Conservation (phyloP, 1,140 invertebrate species). For the Calycopis cecrops region DNA sequence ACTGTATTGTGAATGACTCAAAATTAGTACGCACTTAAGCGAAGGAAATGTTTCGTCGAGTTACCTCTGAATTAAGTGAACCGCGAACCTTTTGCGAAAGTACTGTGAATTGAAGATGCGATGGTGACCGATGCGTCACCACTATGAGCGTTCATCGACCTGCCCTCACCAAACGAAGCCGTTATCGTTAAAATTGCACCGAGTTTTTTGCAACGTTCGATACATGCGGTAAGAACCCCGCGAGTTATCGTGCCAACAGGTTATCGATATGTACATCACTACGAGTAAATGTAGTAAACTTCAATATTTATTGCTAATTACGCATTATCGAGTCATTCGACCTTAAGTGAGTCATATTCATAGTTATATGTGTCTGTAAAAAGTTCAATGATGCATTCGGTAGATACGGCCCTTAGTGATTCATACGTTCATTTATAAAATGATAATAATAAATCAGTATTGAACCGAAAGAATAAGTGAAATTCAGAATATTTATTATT, state of each 20-base stretch:
- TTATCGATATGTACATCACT: neutral
- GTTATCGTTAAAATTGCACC: slow-evolving; percentile 46
- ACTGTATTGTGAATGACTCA: neutral
- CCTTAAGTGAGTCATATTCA: neutral
- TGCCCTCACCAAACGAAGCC: slow-evolving; percentile 39
- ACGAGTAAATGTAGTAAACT: neutral
- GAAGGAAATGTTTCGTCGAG: slow-evolving; percentile 26
- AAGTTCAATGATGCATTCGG: neutral
- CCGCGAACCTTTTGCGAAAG: slow-evolving; percentile 26
- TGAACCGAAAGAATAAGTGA: too few species aligned
- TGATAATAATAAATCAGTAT: too few species aligned
- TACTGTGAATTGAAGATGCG: slow-evolving; percentile 42
- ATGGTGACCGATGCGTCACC: slow-evolving; percentile 56
- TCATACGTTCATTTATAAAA: too few species aligned
- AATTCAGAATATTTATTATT: too few species aligned
- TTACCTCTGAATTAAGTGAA: slow-evolving; percentile 16
- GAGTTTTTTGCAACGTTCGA: slow-evolving; percentile 35
- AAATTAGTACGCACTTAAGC: neutral
- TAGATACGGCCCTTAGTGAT: too few species aligned
- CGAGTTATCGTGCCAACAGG: slow-evolving; percentile 6
- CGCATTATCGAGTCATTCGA: neutral
- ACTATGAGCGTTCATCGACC: slow-evolving; percentile 54
- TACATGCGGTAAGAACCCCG: slow-evolving; percentile 16
- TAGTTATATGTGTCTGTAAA: neutral
- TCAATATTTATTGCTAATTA: neutral